Conservation (phyloP, 2,113 vertebrate genomes). For the Spea multiplicata region DNA sequence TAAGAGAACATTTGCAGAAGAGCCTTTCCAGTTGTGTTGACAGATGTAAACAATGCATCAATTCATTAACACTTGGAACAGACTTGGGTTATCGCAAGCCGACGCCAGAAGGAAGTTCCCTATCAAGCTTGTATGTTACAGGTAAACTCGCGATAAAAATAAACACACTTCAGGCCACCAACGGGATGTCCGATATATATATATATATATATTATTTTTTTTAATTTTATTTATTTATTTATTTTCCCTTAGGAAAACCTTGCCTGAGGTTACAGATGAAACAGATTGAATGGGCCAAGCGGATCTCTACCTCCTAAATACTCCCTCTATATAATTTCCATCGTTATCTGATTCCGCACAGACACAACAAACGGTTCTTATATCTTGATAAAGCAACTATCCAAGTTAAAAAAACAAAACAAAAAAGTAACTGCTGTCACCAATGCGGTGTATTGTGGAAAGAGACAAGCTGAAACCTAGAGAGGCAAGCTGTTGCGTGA, state of each 20-base stretch:
- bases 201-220: no score
- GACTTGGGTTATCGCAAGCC: not conserved
- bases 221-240: no score
- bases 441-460: slow-evolving; percentile 41
- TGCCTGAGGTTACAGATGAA: no score
- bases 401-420: not conserved
- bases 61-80: not conserved
- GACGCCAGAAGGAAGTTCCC: not conserved
- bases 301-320: not conserved
- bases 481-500: slow-evolving; percentile 60
- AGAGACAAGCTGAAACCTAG: slow-evolving; percentile 53
- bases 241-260: no score
- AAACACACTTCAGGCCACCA: no score
- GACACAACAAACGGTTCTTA: slow-evolving; percentile 4
- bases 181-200: no score
- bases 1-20: no score
- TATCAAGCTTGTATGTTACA: not conserved
- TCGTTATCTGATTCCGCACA: not conserved
- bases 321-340: not conserved
- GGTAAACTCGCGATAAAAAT: not conserved
- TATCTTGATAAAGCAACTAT: not conserved
- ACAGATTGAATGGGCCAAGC: no score
- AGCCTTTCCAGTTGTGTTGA: not conserved
- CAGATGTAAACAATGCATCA: not conserved
- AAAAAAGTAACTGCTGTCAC: not conserved